phyloP scores from a whole-genome alignment of 2,888 invertebrate species.

The Eremobia ochroleuca region DNA sequence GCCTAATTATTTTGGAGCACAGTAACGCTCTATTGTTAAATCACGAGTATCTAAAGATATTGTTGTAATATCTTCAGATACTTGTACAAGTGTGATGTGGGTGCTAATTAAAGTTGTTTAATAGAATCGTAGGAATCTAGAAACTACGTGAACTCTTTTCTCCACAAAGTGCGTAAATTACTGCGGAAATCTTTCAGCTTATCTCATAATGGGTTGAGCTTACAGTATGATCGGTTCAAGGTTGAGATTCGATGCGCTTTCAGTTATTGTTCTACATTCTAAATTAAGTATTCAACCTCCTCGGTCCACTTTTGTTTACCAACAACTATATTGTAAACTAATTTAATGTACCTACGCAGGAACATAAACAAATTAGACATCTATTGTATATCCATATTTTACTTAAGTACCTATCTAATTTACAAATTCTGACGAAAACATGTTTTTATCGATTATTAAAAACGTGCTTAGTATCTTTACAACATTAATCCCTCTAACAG shows the following conservation, averaged over 20 bases:
- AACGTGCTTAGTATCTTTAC: constrained; percentile 41
- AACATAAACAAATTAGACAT: background rate
- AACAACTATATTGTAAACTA: background rate
- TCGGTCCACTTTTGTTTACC: constrained; percentile 5
- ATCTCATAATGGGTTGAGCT: constrained; percentile 11
- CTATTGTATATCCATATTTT: background rate
- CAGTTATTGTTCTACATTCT: constrained; percentile 7
- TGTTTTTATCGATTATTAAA: constrained; percentile 19
- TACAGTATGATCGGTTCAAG: constrained; percentile 13
- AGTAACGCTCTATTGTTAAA: constrained; percentile 1
- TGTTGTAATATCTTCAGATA: background rate
- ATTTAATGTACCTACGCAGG: background rate
- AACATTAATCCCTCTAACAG: constrained; percentile 40
- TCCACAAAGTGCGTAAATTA: background rate
- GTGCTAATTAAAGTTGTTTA: background rate
- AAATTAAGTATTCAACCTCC: background rate
- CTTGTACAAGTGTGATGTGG: background rate
- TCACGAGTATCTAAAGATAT: background rate
- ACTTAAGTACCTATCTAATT: background rate
- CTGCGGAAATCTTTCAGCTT: background rate
- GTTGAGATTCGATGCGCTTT: constrained; percentile 7
- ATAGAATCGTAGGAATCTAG: background rate
- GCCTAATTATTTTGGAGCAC: constrained; percentile 17
- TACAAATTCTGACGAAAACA: background rate
- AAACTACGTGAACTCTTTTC: background rate